phyloP scores from a whole-genome alignment of 2,797 vertebrate species.

The Protonibea diacanthus region DNA sequence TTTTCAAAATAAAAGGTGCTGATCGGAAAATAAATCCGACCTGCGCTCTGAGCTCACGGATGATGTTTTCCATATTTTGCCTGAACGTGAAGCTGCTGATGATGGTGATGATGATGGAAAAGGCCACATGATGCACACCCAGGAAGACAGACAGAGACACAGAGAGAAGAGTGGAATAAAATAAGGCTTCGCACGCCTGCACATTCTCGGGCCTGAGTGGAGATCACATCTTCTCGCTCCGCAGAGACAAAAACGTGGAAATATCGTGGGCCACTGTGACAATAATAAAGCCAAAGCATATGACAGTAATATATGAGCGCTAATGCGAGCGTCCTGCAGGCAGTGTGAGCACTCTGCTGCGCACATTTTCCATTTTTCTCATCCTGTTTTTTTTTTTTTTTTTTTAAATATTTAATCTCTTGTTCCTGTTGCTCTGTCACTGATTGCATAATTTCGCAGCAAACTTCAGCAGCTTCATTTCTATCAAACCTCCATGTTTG shows the following conservation, averaged over 20 bases:
- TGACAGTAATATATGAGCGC: constrained; percentile 2
- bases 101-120: neutral
- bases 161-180: constrained; percentile 39
- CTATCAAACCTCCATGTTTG: neutral
- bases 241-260: constrained; percentile 49
- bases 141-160: constrained; percentile 14
- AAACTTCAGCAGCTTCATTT: neutral
- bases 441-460: neutral
- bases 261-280: constrained; percentile 42
- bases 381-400: neutral
- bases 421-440: neutral
- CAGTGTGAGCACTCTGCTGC: neutral
- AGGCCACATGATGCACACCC: constrained; percentile 6
- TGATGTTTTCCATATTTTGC: constrained; percentile 13
- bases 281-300: constrained; percentile 14
- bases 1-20: constrained; percentile 15
- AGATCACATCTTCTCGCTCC: constrained; percentile 7
- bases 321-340: constrained; percentile 10
- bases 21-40: constrained; percentile 29
- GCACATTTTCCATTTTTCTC: neutral
- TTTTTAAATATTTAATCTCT: neutral
- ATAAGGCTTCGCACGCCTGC: constrained; percentile 25
- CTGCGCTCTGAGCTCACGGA: constrained; percentile 4
- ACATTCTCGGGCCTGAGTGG: constrained; percentile 51
- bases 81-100: neutral